A percentile compares a stretch with the other conserved stretches of the same genome.
Evolutionary conservation across 1,140 invertebrate species (phyloP).

Genomic region (Bombus fervidus): DNA sequence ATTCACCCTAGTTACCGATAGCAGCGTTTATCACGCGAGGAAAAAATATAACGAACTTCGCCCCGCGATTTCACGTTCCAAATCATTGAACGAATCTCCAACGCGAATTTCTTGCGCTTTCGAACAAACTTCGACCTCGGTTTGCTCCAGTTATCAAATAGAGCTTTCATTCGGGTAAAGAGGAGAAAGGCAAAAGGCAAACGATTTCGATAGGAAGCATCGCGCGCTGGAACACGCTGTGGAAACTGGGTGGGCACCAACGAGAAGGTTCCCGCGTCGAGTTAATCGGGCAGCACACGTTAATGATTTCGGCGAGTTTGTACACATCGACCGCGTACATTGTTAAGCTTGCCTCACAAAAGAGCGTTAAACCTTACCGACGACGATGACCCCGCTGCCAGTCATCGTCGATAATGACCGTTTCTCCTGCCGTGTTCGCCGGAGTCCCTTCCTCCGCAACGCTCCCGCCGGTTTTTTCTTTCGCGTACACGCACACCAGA

Average conservation of each 20-base stretch:
- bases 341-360: slow-evolving; percentile 66
- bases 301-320: slow-evolving; percentile 75
- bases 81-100: background rate
- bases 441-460: background rate
- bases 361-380: slow-evolving; percentile 71
- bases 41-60: background rate
- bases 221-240: too few relatives aligned
- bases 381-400: slow-evolving; percentile 76
- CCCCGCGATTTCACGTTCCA: background rate
- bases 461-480: slow-evolving; percentile 32
- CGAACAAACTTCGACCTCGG: too few relatives aligned
- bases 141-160: background rate
- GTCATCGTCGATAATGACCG: slow-evolving; percentile 79
- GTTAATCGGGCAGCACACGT: slow-evolving; percentile 56
- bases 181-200: background rate
- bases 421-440: slow-evolving; percentile 57
- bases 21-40: background rate
- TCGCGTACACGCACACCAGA: slow-evolving; percentile 30
- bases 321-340: slow-evolving; percentile 65
- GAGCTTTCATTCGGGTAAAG: background rate
- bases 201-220: background rate
- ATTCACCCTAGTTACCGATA: background rate
- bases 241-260: background rate
- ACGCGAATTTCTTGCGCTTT: background rate
- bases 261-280: background rate